Conservation (phyloP, 92 coral and sea anemone species). For the Palythoa caribaeorum region DNA sequence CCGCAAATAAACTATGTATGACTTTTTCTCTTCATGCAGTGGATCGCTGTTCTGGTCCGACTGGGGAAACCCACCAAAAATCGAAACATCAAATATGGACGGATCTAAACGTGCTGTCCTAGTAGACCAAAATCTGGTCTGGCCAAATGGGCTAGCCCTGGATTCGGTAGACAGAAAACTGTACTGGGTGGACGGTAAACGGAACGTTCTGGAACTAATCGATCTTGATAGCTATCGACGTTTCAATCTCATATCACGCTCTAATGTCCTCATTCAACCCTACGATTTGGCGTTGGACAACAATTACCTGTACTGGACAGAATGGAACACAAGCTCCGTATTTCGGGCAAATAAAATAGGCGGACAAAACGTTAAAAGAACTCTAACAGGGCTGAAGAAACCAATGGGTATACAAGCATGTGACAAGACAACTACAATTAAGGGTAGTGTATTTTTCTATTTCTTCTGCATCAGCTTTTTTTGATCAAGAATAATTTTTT, state of each 20-base stretch:
- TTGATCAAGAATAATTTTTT: too few species aligned
- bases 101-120: slow-evolving; percentile 38
- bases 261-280: slow-evolving; percentile 20
- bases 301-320: slow-evolving; percentile 57
- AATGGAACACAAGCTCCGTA: slow-evolving; percentile 47
- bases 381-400: slow-evolving; percentile 1
- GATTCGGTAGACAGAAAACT: slow-evolving; percentile 28
- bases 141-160: slow-evolving; percentile 66
- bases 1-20: not conserved
- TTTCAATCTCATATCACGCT: not conserved
- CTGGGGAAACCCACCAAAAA: slow-evolving; percentile 50
- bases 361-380: not conserved
- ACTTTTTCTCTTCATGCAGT: not conserved
- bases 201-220: slow-evolving; percentile 34
- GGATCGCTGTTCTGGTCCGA: slow-evolving; percentile 59
- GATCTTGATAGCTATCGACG: slow-evolving; percentile 31
- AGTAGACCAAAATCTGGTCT: slow-evolving; percentile 13
- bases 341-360: slow-evolving; percentile 26
- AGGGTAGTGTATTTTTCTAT: too few species aligned
- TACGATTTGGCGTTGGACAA: slow-evolving; percentile 58
- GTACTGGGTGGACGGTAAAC: slow-evolving; percentile 59
- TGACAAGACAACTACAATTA: slow-evolving; percentile 1
- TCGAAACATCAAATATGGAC: slow-evolving; percentile 55
- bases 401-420: slow-evolving; percentile 28
- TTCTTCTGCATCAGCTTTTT: not conserved